Evolutionary conservation across 2,888 invertebrate species (phyloP).

Genomic region (Gymnocheta viridis): DNA sequence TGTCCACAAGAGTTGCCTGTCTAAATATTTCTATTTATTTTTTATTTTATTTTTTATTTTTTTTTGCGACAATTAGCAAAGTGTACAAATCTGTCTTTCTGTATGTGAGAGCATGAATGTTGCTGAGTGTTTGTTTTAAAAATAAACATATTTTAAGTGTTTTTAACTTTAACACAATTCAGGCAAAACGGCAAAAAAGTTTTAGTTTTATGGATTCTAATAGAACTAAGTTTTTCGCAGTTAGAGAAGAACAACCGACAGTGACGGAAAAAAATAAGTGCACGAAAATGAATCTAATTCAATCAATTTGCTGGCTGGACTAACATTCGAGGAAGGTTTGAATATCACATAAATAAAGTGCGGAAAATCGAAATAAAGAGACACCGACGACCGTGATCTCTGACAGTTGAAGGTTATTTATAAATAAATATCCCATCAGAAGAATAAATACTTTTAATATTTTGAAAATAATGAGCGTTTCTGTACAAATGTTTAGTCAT

Average conservation of each 20-base stretch:
- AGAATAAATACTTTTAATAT: background rate
- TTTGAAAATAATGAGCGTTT: no score
- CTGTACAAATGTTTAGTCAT: no score
- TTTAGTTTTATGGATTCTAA: slow-evolving; percentile 27
- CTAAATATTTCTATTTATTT: background rate
- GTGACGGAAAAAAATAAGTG: slow-evolving; percentile 13
- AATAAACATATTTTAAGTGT: slow-evolving; percentile 61
- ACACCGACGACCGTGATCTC: no score
- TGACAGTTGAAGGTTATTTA: no score
- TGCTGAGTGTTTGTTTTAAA: slow-evolving; percentile 40
- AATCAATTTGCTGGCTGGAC: background rate
- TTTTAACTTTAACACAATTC: slow-evolving; percentile 51
- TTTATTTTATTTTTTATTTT: background rate
- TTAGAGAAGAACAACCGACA: slow-evolving; percentile 3
- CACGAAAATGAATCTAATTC: background rate
- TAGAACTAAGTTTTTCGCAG: slow-evolving; percentile 30
- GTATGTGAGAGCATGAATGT: slow-evolving; percentile 3
- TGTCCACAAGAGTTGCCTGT: background rate
- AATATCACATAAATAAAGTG: background rate
- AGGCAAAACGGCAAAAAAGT: slow-evolving; percentile 25
- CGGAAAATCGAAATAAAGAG: no score
- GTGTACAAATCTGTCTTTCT: slow-evolving; percentile 3
- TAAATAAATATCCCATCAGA: background rate
- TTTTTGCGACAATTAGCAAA: slow-evolving; percentile 38
- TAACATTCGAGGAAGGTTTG: background rate